Evolutionary conservation across 1,140 invertebrate species (phyloP).

Genomic region (Semibalanus balanoides): DNA sequence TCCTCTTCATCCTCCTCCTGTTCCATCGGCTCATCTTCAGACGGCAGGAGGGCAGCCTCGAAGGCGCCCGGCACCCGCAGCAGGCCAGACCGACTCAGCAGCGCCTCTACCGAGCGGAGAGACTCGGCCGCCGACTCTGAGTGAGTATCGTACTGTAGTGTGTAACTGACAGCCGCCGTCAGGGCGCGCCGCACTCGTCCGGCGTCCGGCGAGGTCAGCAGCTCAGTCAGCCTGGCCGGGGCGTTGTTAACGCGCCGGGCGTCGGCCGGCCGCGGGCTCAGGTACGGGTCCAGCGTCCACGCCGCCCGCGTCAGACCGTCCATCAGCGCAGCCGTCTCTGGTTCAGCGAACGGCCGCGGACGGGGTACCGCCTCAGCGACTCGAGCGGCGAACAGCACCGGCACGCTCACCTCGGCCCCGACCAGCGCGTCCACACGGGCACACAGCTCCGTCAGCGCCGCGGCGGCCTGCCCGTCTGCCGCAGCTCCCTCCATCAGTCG

Average conservation of each 20-base stretch:
- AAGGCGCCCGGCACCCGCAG: not conserved
- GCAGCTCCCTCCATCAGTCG: not conserved
- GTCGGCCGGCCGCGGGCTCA: not conserved
- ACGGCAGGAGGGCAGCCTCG: too few relatives aligned
- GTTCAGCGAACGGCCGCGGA: not conserved
- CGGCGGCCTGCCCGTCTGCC: not conserved
- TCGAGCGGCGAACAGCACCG: not conserved
- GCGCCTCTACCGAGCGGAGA: not conserved
- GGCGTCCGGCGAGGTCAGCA: not conserved
- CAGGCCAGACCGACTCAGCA: not conserved
- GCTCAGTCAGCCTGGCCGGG: not conserved
- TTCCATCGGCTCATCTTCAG: not conserved
- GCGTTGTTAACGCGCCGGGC: not conserved
- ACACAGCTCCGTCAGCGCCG: not conserved
- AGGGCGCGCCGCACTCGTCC: not conserved
- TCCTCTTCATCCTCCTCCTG: not conserved
- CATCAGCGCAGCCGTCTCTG: not conserved
- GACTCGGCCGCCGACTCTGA: not conserved
- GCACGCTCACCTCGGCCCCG: not conserved
- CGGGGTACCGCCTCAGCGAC: not conserved
- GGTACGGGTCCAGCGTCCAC: not conserved
- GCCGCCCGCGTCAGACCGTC: too few relatives aligned
- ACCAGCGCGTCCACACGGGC: not conserved
- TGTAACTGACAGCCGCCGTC: not conserved
- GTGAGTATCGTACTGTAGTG: not conserved